phyloP scores from a whole-genome alignment of 2,888 invertebrate species.

The Morpho helenor region DNA sequence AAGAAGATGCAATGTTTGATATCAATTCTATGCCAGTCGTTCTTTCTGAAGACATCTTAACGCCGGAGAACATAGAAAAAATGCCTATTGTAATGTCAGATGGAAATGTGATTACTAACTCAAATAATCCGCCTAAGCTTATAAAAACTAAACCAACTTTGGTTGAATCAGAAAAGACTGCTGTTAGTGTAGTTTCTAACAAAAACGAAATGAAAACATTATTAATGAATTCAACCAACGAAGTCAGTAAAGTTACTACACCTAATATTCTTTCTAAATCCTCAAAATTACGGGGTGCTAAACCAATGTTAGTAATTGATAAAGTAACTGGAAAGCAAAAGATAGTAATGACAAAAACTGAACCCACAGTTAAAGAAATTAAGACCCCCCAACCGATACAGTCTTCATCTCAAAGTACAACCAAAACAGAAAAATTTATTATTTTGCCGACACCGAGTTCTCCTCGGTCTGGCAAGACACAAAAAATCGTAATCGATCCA shows the following conservation, averaged over 20 bases:
- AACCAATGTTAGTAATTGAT: constrained; percentile 70
- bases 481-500: constrained; percentile 72
- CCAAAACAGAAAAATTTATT: constrained; percentile 66
- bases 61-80: constrained; percentile 83
- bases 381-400: constrained; percentile 47
- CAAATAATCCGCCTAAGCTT: constrained; percentile 49
- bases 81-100: constrained; percentile 82
- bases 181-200: constrained; percentile 40
- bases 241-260: constrained; percentile 56
- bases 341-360: constrained; percentile 65
- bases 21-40: constrained; percentile 89
- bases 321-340: constrained; percentile 71
- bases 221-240: constrained; percentile 55
- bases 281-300: constrained; percentile 62
- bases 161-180: constrained; percentile 52
- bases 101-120: constrained; percentile 56
- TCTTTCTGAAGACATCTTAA: constrained; percentile 83
- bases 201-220: constrained; percentile 64
- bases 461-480: constrained; percentile 56
- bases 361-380: constrained; percentile 54
- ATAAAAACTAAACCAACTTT: constrained; percentile 50
- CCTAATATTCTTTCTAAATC: constrained; percentile 75
- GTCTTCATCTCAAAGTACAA: constrained; percentile 41
- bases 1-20: constrained; percentile 80
- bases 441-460: constrained; percentile 59